A percentile compares a stretch with the other conserved stretches of the same genome.
These are phyloP conservation scores for Rhyacichthys aspro DNA, from an alignment of 2,797 vertebrate genomes.

Conservation along the genomic window DNA sequence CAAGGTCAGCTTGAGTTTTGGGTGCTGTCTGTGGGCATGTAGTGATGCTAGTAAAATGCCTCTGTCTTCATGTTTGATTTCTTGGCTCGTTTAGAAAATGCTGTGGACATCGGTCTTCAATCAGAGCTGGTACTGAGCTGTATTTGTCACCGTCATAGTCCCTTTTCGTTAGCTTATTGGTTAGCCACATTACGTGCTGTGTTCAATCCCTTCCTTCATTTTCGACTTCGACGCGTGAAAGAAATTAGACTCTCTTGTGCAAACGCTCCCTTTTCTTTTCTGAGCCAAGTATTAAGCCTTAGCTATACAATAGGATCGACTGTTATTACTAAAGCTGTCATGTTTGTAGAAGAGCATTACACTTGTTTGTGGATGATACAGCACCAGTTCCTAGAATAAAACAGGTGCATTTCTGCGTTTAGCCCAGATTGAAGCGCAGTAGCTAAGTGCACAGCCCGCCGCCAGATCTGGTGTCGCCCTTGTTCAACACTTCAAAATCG, in stretches of 20 bases:
- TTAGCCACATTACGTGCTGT: constrained; percentile 49
- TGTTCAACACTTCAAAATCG: not conserved
- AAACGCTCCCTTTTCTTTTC: not conserved
- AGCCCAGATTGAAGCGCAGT: constrained; percentile 24
- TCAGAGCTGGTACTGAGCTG: constrained; percentile 24
- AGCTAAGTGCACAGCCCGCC: not conserved
- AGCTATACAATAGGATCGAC: not conserved
- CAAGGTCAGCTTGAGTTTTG: constrained; percentile 76
- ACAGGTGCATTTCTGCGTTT: constrained; percentile 74
- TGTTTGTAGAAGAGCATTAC: constrained; percentile 8
- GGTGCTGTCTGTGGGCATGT: constrained; percentile 15
- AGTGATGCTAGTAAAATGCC: not conserved
- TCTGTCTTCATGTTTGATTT: not conserved
- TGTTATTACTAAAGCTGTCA: not conserved
- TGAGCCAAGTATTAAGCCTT: not conserved
- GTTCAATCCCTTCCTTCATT: constrained; percentile 20
- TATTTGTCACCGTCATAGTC: constrained; percentile 20
- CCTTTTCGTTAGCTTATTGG: constrained; percentile 53
- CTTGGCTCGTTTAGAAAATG: not conserved
- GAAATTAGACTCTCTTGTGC: not conserved
- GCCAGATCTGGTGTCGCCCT: not conserved
- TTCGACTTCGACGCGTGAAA: constrained; percentile 40
- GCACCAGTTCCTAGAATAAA: constrained; percentile 65
- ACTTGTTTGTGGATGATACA: constrained; percentile 32
- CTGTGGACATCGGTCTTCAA: not conserved